A percentile compares a stretch with the other conserved stretches of the same genome.
These are phyloP conservation scores for Cheirogaleus medius DNA, from an alignment of 2,113 vertebrate species.

Conservation along the genomic window DNA sequence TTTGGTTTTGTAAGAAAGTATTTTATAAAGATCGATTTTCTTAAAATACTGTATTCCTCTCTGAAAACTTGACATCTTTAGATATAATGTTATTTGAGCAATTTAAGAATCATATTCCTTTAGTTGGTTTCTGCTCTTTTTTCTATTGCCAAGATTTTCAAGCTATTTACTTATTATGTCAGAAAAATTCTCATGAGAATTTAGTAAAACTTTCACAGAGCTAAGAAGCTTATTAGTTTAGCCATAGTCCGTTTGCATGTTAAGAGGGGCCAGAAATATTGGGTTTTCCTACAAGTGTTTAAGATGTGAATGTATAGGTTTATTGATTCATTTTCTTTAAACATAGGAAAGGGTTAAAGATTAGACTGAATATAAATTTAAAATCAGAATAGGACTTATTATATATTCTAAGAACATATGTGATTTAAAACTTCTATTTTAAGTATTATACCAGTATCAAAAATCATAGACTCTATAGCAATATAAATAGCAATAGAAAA, in stretches of 20 bases:
- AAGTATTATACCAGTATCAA: neutral
- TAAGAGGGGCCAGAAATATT: neutral
- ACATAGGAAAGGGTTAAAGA: neutral
- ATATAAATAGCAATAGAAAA: neutral
- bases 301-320: neutral
- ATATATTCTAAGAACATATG: neutral
- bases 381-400: conserved; percentile 11
- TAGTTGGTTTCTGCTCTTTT: neutral
- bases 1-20: conserved; percentile 1
- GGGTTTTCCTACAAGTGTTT: neutral
- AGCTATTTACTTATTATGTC: neutral
- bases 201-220: neutral
- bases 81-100: neutral
- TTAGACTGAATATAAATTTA: conserved; percentile 2
- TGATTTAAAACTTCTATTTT: neutral
- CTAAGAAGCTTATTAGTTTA: neutral
- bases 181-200: neutral
- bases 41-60: neutral
- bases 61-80: neutral
- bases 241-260: neutral
- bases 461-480: neutral
- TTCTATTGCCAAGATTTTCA: neutral
- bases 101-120: neutral
- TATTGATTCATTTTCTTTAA: conserved; percentile 40
- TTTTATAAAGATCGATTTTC: neutral